These are phyloP conservation scores for Psilanteris sp. DNA, from an alignment of 1,140 invertebrate genomes.

Conservation along the genomic window DNA sequence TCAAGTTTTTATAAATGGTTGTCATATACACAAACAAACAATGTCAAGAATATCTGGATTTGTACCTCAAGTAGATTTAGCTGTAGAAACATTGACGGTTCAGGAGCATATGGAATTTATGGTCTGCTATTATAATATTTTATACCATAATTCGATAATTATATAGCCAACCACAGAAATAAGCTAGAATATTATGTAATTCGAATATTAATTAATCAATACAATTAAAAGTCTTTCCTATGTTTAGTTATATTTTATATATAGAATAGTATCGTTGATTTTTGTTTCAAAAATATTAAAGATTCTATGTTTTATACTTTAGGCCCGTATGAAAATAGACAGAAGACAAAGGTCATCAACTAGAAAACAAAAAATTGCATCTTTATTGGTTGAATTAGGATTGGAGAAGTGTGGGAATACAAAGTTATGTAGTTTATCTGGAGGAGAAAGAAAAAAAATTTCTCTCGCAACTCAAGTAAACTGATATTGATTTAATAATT, in stretches of 20 bases:
- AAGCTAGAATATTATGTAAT: too few species aligned
- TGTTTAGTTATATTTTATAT: conserved; percentile 3
- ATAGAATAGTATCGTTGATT: not conserved
- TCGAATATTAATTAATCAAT: too few species aligned
- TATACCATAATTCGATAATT: too few species aligned
- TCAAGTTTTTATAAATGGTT: conserved; percentile 85
- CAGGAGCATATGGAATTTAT: conserved; percentile 88
- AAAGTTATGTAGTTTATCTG: conserved; percentile 85
- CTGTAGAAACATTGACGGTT: conserved; percentile 84
- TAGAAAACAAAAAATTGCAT: conserved; percentile 69
- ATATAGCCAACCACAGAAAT: too few species aligned
- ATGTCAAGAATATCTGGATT: conserved; percentile 87
- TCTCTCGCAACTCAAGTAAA: conserved; percentile 91
- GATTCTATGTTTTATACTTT: conserved; percentile 31
- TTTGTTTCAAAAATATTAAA: too few species aligned
- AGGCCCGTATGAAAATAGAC: conserved; percentile 79
- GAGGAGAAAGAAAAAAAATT: conserved; percentile 92
- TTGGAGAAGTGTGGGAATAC: conserved; percentile 84
- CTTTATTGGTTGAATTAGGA: conserved; percentile 82
- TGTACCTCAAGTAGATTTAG: conserved; percentile 86
- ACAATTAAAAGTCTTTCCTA: too few species aligned
- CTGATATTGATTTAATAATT: too few species aligned
- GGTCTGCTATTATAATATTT: conserved; percentile 75
- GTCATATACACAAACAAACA: conserved; percentile 81
- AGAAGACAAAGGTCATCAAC: conserved; percentile 50